Conservation (phyloP, 2,113 vertebrate genomes). For the Micromys minutus region DNA sequence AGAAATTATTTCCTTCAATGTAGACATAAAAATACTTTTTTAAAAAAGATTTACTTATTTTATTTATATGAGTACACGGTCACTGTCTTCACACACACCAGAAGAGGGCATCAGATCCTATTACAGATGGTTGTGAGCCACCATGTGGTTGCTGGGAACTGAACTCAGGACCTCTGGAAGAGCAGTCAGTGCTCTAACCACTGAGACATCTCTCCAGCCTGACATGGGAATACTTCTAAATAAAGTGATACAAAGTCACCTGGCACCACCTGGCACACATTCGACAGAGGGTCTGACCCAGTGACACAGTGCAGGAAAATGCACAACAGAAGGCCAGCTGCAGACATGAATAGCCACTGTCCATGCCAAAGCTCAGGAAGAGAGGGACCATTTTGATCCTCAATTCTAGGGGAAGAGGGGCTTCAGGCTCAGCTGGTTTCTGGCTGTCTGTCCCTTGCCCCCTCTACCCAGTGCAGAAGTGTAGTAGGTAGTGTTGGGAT, state of each 20-base stretch:
- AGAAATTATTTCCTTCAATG: conserved; percentile 21
- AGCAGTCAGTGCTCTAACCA: no score
- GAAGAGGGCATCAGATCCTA: no score
- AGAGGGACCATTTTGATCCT: not conserved
- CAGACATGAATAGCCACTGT: not conserved
- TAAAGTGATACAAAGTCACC: not conserved
- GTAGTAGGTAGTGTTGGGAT: not conserved
- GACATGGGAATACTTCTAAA: no score
- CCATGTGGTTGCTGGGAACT: no score
- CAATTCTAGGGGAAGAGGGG: not conserved
- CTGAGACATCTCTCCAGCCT: no score
- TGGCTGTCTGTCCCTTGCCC: not conserved
- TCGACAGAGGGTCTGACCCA: not conserved
- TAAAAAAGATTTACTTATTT: no score
- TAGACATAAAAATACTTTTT: conserved; percentile 9
- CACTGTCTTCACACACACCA: no score
- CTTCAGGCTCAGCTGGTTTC: not conserved
- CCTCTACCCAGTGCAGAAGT: not conserved
- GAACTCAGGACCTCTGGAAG: no score
- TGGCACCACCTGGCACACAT: not conserved
- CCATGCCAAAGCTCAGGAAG: not conserved
- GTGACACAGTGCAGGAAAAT: not conserved
- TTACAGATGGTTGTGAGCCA: no score
- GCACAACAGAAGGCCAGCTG: not conserved
- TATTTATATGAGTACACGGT: no score